Evolutionary conservation across 2,797 vertebrate genomes (phyloP), one percentile per base, ranked within the genome.

Genomic region (Hippoglossus hippoglossus): DNA sequence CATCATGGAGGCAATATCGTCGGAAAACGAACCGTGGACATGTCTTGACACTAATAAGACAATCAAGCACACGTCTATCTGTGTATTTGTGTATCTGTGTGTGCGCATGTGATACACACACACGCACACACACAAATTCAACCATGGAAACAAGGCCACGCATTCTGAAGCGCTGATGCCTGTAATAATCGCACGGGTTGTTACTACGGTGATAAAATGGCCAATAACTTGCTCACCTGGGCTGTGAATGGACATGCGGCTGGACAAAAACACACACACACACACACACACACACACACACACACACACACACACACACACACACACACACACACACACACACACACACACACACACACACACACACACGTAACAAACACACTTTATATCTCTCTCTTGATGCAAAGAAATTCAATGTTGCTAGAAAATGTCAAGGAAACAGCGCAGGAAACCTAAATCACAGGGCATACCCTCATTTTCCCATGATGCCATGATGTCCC

Each of bases 161-260:
- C 80, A 82, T 85, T 89, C 71, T 75, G 73, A 75, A 63, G 67
- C 80, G 34, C 70, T 85, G 82, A 84, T 55, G 79, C 76, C 67
- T 84, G 73, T 79, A 74, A 87, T 73, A 73, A 88, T 74, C 78
- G 65, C 75, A 84, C n/a, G 75, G 66, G 66, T 77, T 53, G 61
- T 89, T 87, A 80, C 73, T 19, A 11, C 16, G 9, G 77, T 18
- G 51, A 86, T 91, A 89, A 93, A 88, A 92, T 9, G 88, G 76
- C 64, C 83, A 86, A 88, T 92, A 87, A 88, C 82, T 69, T 68
- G 79, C 73, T 88, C 88, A 89, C 82, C 85, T 87, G 81, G 80
- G 75, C 77, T 75, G 77, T 75, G 79, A 87, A 87, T 74, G 81
- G 74, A 85, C 73, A 79, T 24, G 63, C 58, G 53, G 82, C 49